A percentile compares a stretch with the other conserved stretches of the same genome.
Conservation (phyloP, 2,888 invertebrate genomes). For the Drepana falcataria region DNA sequence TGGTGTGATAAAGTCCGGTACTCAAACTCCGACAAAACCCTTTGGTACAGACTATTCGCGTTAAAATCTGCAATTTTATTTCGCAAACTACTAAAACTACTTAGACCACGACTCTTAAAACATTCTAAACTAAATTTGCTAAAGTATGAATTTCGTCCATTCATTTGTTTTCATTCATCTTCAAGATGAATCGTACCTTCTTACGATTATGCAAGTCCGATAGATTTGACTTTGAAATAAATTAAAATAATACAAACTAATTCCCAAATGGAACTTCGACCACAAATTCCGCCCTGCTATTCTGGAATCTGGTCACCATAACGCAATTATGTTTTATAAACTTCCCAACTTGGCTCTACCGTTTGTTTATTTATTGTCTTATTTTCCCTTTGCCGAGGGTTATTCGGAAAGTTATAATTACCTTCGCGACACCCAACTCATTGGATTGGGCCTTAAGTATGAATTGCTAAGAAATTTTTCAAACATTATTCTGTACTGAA, state of each 20-base stretch:
- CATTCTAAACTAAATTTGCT: too few species aligned
- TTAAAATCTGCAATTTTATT: too few species aligned
- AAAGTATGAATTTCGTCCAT: too few species aligned
- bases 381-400: constrained; percentile 20
- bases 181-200: too few species aligned
- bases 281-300: neutral
- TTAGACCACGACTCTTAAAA: too few species aligned
- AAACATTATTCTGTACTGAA: too few species aligned
- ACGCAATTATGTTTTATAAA: constrained; percentile 25
- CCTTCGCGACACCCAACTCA: constrained; percentile 21
- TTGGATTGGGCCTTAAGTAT: constrained; percentile 11
- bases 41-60: too few species aligned
- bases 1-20: too few species aligned
- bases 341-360: constrained; percentile 15
- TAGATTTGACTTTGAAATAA: neutral
- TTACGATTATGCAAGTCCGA: neutral
- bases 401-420: constrained; percentile 34
- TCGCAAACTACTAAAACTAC: too few species aligned
- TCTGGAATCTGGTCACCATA: constrained; percentile 15
- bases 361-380: constrained; percentile 30
- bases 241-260: neutral
- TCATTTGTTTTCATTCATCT: too few species aligned
- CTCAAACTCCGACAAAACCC: too few species aligned
- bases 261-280: neutral
- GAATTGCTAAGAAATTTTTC: neutral